Percentiles rank a stretch among this genome's conserved stretches.
phyloP scores from a whole-genome alignment of 2,113 vertebrate species.

The Epinephelus lanceolatus region DNA sequence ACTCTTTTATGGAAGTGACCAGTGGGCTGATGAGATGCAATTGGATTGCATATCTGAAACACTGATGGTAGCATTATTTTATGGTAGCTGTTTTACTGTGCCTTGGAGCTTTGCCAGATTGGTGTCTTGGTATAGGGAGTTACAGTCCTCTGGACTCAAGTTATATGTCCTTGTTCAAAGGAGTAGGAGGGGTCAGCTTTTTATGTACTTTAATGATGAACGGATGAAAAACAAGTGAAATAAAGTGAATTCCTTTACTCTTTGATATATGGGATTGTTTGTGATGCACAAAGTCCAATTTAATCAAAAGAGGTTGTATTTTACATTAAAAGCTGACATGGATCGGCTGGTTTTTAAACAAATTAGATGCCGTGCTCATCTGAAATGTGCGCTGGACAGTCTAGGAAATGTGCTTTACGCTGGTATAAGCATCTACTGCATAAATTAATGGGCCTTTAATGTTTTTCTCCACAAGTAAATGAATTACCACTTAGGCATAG shows the following conservation, averaged over 20 bases:
- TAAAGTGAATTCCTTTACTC: conserved; percentile 58
- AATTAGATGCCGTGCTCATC: conserved; percentile 65
- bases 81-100: conserved; percentile 75
- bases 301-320: conserved; percentile 77
- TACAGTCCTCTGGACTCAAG: conserved; percentile 68
- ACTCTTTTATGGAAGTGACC: conserved; percentile 68
- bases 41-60: conserved; percentile 79
- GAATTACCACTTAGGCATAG: conserved; percentile 45
- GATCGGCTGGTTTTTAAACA: conserved; percentile 71
- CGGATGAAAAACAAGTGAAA: conserved; percentile 61
- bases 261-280: conserved; percentile 70
- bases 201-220: conserved; percentile 79
- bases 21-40: conserved; percentile 76
- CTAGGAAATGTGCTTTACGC: conserved; percentile 66
- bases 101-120: conserved; percentile 72
- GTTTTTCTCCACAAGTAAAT: conserved; percentile 50
- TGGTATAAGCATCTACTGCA: conserved; percentile 58
- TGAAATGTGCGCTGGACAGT: conserved; percentile 60
- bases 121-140: conserved; percentile 68
- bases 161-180: conserved; percentile 71
- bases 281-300: conserved; percentile 69
- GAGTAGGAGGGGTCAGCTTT: conserved; percentile 66
- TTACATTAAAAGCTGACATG: conserved; percentile 73
- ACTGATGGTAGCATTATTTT: conserved; percentile 78
- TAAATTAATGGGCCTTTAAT: conserved; percentile 63